phyloP scores from a whole-genome alignment of 2,888 invertebrate genomes.

The Cryptocheilus praepositus region DNA sequence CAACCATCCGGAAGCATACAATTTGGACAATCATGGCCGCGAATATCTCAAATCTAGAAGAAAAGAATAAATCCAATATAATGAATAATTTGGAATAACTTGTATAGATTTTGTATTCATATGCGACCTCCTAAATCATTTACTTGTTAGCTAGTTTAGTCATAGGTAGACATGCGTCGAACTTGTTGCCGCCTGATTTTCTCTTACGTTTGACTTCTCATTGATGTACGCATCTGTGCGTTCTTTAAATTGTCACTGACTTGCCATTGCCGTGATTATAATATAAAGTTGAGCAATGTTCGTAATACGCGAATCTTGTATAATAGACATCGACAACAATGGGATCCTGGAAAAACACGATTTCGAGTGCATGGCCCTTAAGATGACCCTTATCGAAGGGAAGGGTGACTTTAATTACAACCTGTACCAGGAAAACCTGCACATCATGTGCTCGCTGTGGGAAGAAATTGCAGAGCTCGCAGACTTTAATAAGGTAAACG shows the following conservation, averaged over 20 bases:
- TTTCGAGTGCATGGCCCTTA: conserved; percentile 88
- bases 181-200: neutral
- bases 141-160: no score
- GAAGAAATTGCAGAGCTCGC: conserved; percentile 90
- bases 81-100: no score
- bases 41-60: no score
- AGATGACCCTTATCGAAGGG: conserved; percentile 88
- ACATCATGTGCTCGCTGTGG: conserved; percentile 89
- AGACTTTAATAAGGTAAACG: conserved; percentile 87
- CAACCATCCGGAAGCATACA: no score
- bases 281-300: neutral
- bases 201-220: neutral
- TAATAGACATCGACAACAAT: conserved; percentile 89
- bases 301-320: neutral
- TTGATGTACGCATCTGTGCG: neutral
- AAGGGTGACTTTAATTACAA: conserved; percentile 86
- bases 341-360: conserved; percentile 88
- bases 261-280: neutral
- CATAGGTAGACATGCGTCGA: no score
- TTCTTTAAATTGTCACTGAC: neutral
- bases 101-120: no score
- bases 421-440: conserved; percentile 86
- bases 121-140: no score
- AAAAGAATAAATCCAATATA: no score
- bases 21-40: no score